A percentile compares a stretch with the other conserved stretches of the same genome.
Conservation (phyloP, 1,140 invertebrate species). For the Hypsibius dujardini region DNA sequence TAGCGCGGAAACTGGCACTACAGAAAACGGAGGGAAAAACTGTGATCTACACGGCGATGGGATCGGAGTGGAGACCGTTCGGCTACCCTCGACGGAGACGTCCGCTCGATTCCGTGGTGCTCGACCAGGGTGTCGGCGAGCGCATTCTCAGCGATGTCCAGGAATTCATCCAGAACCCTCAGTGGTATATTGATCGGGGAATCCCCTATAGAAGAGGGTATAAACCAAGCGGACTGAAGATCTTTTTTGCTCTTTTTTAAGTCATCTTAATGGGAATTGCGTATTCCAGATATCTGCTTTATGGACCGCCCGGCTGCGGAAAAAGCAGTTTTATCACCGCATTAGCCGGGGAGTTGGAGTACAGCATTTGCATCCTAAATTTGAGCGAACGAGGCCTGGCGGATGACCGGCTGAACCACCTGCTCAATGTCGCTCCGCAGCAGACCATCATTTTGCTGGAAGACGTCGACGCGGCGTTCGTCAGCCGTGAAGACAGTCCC, state of each 20-base stretch:
- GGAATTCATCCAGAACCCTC: conserved; percentile 73
- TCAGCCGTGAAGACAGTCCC: conserved; percentile 59
- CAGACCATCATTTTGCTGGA: conserved; percentile 86
- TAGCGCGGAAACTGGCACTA: conserved; percentile 69
- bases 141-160: conserved; percentile 62
- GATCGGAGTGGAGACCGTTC: conserved; percentile 80
- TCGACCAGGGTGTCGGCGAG: conserved; percentile 60
- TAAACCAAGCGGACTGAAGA: too few species aligned
- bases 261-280: neutral
- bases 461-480: conserved; percentile 92
- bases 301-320: conserved; percentile 95
- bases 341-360: conserved; percentile 79
- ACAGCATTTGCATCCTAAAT: conserved; percentile 89
- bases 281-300: conserved; percentile 50
- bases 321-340: conserved; percentile 94
- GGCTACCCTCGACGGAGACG: conserved; percentile 73
- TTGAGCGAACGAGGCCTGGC: conserved; percentile 81
- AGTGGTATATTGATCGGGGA: conserved; percentile 78
- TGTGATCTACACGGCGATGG: conserved; percentile 85
- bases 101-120: conserved; percentile 70
- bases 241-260: too few species aligned
- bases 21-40: conserved; percentile 86
- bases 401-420: conserved; percentile 84
- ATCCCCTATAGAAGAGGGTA: conserved; percentile 46
- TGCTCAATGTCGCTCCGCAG: conserved; percentile 67